These are phyloP conservation scores for Amyelois transitella DNA, from an alignment of 1,140 invertebrate genomes.

Conservation along the genomic window DNA sequence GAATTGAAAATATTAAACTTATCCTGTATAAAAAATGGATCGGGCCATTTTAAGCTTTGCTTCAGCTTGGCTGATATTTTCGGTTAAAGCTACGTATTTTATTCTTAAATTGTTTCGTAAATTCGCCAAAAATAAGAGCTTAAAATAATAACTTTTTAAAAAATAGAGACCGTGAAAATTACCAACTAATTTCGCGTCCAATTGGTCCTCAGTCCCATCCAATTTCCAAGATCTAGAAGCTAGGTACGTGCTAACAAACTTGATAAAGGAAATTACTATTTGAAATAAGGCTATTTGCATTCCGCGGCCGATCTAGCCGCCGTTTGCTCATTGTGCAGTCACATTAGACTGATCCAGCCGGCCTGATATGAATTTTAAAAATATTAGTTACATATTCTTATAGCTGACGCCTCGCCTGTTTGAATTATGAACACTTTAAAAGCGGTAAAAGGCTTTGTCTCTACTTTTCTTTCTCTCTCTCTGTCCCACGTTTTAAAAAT, in stretches of 20 bases:
- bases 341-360: constrained; percentile 9
- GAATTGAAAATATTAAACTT: no score
- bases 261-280: constrained; percentile 26
- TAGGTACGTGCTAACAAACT: constrained; percentile 9
- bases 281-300: constrained; percentile 30
- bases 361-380: constrained; percentile 5
- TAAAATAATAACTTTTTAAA: no score
- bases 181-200: neutral
- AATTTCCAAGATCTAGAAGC: neutral
- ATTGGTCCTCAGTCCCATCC: neutral
- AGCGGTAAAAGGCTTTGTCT: no score
- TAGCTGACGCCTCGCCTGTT: neutral
- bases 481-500: no score
- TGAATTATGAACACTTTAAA: neutral
- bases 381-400: neutral
- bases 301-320: constrained; percentile 9
- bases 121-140: no score
- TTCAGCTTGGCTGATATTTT: no score
- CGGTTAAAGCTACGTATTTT: no score
- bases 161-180: no score
- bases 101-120: no score
- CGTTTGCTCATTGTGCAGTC: constrained; percentile 19
- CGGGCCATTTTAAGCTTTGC: no score
- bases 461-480: no score
- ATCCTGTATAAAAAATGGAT: no score